These are phyloP conservation scores for Actenoides lindsayi DNA, from an alignment of 2,113 vertebrate species.

Conservation along the genomic window DNA sequence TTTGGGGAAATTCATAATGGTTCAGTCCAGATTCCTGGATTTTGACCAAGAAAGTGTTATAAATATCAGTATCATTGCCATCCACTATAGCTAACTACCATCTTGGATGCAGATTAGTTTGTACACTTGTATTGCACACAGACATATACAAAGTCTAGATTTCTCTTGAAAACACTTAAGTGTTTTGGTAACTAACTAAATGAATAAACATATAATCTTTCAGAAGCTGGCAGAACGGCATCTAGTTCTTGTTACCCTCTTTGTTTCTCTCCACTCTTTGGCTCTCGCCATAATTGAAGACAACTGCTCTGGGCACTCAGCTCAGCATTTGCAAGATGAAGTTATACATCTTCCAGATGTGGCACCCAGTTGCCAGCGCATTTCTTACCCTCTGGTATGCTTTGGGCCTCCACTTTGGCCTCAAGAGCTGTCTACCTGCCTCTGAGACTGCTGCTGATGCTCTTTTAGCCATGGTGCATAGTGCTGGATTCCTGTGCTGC, in stretches of 20 bases:
- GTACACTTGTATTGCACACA: conserved; percentile 3
- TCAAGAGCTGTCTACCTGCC: not conserved
- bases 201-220: conserved; percentile 53
- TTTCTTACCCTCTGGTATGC: not conserved
- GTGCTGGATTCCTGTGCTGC: not conserved
- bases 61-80: not conserved
- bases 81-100: not conserved
- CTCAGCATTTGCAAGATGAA: conserved; percentile 47
- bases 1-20: not conserved
- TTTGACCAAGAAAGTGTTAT: conserved; percentile 3
- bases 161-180: conserved; percentile 11
- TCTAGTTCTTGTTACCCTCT: conserved; percentile 33
- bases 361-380: conserved; percentile 19
- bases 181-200: conserved; percentile 37
- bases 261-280: conserved; percentile 21
- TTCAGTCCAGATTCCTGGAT: not conserved
- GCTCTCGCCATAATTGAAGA: conserved; percentile 59
- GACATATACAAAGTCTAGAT: conserved; percentile 46
- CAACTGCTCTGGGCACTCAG: conserved; percentile 56
- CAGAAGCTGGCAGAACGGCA: conserved; percentile 51
- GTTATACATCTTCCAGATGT: conserved; percentile 9
- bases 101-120: conserved; percentile 2
- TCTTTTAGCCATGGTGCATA: not conserved
- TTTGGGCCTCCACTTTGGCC: not conserved
- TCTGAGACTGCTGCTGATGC: not conserved